Evolutionary conservation across 2,888 invertebrate genomes (phyloP), one percentile per base, ranked within the genome.

Genomic region (Danaus chrysippus): DNA sequence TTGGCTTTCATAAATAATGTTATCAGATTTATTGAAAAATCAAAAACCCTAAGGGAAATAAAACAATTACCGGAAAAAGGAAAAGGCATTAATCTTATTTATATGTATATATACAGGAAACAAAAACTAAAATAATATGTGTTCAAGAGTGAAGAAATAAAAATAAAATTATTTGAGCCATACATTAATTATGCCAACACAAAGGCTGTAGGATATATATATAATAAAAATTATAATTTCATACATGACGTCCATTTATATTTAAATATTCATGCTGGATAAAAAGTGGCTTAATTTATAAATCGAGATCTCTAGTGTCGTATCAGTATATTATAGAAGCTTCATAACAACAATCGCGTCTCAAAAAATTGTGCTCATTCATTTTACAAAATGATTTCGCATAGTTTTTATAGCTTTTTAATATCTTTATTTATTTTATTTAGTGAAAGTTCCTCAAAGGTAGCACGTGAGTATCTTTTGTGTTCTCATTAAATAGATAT

Each of bases 391-490:
- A 69, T 68, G 66, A 59, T 62, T 34, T 42, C 42, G 17, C 12
- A 58, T 17, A 63, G 54, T 13, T 12, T 43, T 42, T 34, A 34
- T 34, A 34, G 63, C 11, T 54, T 65, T 49, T 60, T 70, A n/a
- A 17, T 62, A 10, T 9, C 59, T 61, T 64, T 69, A 44, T 42
- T 70, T 44, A 56, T 68, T 63, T 41, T 70, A 34, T 70, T 72
- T 54, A 43, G 59, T 61, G 54, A 64, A 53, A 57, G 62, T 54
- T 65, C 63, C 19, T 63, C 70, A 10, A 73, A 66, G 70, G 52
- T 73, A 17, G 67, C 71, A 56, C 73, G 75, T 75, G 52, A 70
- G 75, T 73, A 64, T 60, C 57, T 19, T 44, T 59, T 13, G 19
- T 23, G 42, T 52, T 60, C 12, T 6, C 23, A 5, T 34, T 34